These are phyloP conservation scores for Cantharis nigra DNA, from an alignment of 2,888 invertebrate genomes.

Conservation along the genomic window DNA sequence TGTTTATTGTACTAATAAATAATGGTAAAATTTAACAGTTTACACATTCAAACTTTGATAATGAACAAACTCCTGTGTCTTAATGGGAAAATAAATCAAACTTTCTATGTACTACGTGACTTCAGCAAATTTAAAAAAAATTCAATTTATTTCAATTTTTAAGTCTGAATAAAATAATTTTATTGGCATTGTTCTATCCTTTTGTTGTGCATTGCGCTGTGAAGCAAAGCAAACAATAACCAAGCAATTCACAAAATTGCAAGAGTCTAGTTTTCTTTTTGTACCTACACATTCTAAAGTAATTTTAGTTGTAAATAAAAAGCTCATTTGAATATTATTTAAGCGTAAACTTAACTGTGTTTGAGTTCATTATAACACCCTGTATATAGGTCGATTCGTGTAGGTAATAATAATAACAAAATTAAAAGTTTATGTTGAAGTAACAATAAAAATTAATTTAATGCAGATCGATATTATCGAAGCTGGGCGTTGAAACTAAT, in stretches of 20 bases:
- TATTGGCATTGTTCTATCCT: constrained; percentile 6
- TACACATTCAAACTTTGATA: not conserved
- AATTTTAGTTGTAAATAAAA: not conserved
- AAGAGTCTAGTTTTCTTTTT: not conserved
- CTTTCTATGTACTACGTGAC: constrained; percentile 7
- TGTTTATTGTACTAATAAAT: not conserved
- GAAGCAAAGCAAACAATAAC: constrained; percentile 14
- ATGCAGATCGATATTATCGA: not conserved
- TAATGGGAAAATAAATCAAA: constrained; percentile 18
- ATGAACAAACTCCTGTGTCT: not conserved
- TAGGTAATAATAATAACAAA: not conserved
- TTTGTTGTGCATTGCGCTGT: constrained; percentile 17
- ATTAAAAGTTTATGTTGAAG: not conserved
- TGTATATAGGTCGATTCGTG: not conserved
- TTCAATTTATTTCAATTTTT: not conserved
- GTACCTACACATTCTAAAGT: not conserved
- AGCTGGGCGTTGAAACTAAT: not conserved
- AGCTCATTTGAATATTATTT: not conserved
- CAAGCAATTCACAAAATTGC: not conserved
- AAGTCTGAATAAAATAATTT: not conserved
- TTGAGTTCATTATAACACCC: not conserved
- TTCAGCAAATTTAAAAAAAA: not conserved
- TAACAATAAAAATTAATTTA: not conserved
- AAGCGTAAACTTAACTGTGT: not conserved
- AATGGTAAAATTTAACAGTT: not conserved